Evolutionary conservation across 1,140 invertebrate genomes (phyloP), one percentile per base, ranked within the genome.

Genomic region (Temnothorax curvispinosus): DNA sequence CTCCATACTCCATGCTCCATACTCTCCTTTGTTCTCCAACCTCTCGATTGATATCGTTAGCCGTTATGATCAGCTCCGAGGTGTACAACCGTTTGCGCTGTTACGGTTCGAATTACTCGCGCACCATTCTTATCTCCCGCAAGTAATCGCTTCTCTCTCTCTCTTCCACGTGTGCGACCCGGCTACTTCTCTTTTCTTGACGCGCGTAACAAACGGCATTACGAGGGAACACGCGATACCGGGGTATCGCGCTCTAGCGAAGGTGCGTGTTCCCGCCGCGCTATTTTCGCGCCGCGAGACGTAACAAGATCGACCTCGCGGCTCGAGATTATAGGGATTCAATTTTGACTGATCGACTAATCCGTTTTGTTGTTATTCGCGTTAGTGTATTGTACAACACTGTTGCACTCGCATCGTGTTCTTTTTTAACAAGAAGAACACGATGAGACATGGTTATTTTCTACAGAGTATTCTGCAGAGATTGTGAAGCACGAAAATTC

Each of bases 11-110:
- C 38, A n/a, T 2, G 8, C 67, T 15, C 44, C 27, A 27, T 27
- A 27, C 21, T 56, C 38, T 52, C n/a, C 54, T 74, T 82, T 82
- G 80, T 82, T 82, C 80, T 60, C 32, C 41, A 56, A 27, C 21
- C 54, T 60, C 41, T 84, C 80, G 80, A 84, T 74, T 84, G 56
- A 72, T 84, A 84, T 84, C 69, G 69, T 84, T 84, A 60, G 69
- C 69, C 69, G 69, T 84, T 84, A 84, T 58, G 54, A 84, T 84
- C 77, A n/a, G 64, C 35, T 54, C 3, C 38, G 52, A 74, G 67
- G 67, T 74, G 69, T 41, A 56, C 60, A 84, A 75, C 67, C 80
- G 69, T 84, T 84, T 18, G 69, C 41, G 21, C 41, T 75, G 41
- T 69, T 82, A 74, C 54, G 65, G 52, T 74, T 58, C 80, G 80